Conservation (phyloP, 2,888 invertebrate species). For the Gandaritis pyraliata region DNA sequence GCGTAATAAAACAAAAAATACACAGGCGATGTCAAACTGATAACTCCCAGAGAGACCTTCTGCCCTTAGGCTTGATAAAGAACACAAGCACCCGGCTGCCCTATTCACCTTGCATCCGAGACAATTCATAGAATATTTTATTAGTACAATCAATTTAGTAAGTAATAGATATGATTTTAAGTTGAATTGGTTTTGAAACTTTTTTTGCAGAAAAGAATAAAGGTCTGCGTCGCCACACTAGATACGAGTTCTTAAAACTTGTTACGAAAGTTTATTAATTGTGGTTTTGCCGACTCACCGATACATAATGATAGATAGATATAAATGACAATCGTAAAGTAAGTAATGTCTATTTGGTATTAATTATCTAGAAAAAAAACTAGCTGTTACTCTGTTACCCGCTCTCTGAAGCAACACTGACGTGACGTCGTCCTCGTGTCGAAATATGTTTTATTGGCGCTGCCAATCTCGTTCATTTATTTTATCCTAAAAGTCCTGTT, state of each 20-base stretch:
- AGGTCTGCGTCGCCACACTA: too few species aligned
- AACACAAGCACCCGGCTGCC: slow-evolving; percentile 38
- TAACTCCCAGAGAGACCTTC: slow-evolving; percentile 43
- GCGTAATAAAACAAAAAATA: slow-evolving; percentile 6
- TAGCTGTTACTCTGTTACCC: too few species aligned
- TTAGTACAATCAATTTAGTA: slow-evolving; percentile 11
- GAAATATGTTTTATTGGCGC: too few species aligned
- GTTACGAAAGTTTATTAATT: neutral
- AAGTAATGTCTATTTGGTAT: neutral
- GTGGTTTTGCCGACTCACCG: neutral
- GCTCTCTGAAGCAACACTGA: too few species aligned
- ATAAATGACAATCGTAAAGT: neutral
- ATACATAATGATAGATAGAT: too few species aligned
- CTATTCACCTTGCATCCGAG: slow-evolving; percentile 56
- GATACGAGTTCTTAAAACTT: slow-evolving; percentile 6
- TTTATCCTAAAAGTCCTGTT: too few species aligned
- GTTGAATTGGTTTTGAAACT: slow-evolving; percentile 28
- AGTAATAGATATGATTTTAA: slow-evolving; percentile 26
- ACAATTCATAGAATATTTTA: slow-evolving; percentile 53
- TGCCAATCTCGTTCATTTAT: too few species aligned
- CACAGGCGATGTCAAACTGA: slow-evolving; percentile 22
- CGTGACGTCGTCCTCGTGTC: too few species aligned
- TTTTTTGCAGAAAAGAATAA: slow-evolving; percentile 21
- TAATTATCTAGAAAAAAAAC: too few species aligned
- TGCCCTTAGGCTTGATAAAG: slow-evolving; percentile 54